Evolutionary conservation across 2,113 vertebrate species (phyloP), one percentile per base, ranked within the genome.

Genomic region (Aphyosemion australe): DNA sequence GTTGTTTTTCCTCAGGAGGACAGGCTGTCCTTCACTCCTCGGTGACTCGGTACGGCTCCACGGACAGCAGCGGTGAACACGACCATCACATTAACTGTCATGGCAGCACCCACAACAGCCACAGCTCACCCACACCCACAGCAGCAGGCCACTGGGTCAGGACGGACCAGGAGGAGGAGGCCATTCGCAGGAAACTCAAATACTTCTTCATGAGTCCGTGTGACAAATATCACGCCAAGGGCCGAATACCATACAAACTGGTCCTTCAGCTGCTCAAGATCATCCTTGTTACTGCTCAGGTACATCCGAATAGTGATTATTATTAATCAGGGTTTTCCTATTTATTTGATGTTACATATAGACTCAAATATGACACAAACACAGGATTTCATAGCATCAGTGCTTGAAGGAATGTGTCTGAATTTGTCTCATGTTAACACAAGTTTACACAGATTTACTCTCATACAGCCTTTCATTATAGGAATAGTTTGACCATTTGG

Each of bases 191-290:
- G 61, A 94, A 95, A 42, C 84, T 97, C 51, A 98, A 98, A 48
- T 98, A 97, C 66, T 98, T 95, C 84, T 98, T 96, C 71, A 97
- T 98, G 96, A 98, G 95, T 16, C 96, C 96, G 0, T 98, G 96
- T 42, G 95, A 98, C 72, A 98, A 98, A 71, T 98, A 91, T 72
- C 91, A 95, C 6, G 96, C 96, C 56, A 96, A 97, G 63, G 94
- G 96, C 0, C 91, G 95, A 46, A 95, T 96, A 53, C 96, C 96
- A 0, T 95, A 88, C 51, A 98, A 97, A 69, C 75, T 98, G 63
- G 70, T 85, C 34, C 91, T 98, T 39, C 95, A 98, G 62, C 79
- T 98, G 20, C 85, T 96, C 26, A 98, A 98, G 90, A 96, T 97
- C 61, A 8, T 96, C n/a, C 83, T 95, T 18, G 95, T 97, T 74